Percentiles rank a stretch among this genome's conserved stretches.
Conservation (phyloP, 2,888 invertebrate species). For the Formica aserva region DNA sequence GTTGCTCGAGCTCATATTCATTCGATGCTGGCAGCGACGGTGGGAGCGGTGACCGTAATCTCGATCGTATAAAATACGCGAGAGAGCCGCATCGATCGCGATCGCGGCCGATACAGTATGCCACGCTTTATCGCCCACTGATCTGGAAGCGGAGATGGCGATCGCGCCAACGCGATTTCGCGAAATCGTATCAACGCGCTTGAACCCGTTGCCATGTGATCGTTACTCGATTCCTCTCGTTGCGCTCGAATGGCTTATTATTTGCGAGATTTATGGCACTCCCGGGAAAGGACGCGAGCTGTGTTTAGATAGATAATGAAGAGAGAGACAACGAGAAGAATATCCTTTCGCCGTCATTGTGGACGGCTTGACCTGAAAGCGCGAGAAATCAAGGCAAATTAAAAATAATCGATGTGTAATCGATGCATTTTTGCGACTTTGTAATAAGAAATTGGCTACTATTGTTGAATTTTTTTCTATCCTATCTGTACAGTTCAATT, state of each 20-base stretch:
- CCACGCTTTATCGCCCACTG: conserved; percentile 31
- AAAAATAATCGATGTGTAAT: not conserved
- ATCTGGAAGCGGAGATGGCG: conserved; percentile 47
- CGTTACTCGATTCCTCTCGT: conserved; percentile 40
- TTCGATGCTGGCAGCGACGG: conserved; percentile 37
- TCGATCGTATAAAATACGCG: conserved; percentile 28
- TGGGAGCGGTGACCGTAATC: conserved; percentile 39
- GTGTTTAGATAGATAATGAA: conserved; percentile 26
- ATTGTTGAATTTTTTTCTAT: not conserved
- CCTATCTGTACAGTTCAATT: not conserved
- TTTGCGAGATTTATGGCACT: conserved; percentile 47
- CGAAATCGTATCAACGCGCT: conserved; percentile 37
- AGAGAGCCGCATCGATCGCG: conserved; percentile 5
- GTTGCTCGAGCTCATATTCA: conserved; percentile 32
- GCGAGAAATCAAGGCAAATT: not conserved
- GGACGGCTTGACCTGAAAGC: too few species aligned
- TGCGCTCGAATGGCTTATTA: conserved; percentile 46
- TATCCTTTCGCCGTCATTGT: not conserved
- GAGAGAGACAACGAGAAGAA: conserved; percentile 4
- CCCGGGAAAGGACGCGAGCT: conserved; percentile 4
- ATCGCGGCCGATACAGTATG: conserved; percentile 35
- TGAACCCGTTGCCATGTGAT: not conserved
- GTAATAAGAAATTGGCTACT: not conserved
- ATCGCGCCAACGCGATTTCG: conserved; percentile 30
- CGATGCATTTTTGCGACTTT: not conserved